These are phyloP conservation scores for Rhinichthys osculus DNA, from an alignment of 2,797 vertebrate species.

Conservation along the genomic window DNA sequence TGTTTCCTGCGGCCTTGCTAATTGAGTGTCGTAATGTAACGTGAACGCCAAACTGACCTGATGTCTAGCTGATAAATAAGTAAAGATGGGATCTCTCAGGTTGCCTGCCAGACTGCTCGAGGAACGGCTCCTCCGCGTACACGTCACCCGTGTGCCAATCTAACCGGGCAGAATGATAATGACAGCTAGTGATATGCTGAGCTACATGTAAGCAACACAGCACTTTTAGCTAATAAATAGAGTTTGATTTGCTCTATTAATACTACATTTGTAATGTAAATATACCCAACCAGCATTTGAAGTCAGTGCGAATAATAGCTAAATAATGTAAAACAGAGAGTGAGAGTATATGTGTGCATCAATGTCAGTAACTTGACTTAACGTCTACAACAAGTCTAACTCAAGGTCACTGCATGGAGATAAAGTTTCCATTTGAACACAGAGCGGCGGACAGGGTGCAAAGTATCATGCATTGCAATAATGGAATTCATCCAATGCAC, in stretches of 20 bases:
- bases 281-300: constrained; percentile 9
- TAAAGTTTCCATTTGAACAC: constrained; percentile 44
- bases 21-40: constrained; percentile 53
- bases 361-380: constrained; percentile 50
- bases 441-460: neutral
- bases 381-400: constrained; percentile 20
- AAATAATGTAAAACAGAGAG: constrained; percentile 51
- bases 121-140: constrained; percentile 15
- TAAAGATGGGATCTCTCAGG: constrained; percentile 70
- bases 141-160: constrained; percentile 23
- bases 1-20: constrained; percentile 45
- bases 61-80: constrained; percentile 73
- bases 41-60: constrained; percentile 60
- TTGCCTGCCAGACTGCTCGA: constrained; percentile 65
- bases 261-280: neutral
- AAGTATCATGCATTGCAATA: constrained; percentile 25
- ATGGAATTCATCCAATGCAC: constrained; percentile 5
- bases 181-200: neutral
- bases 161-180: neutral
- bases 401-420: constrained; percentile 49
- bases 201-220: neutral
- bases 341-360: constrained; percentile 35
- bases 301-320: constrained; percentile 18
- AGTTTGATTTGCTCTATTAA: neutral
- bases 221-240: neutral